Percentiles rank a stretch among this genome's conserved stretches.
phyloP scores from a whole-genome alignment of 2,888 invertebrate species.

The Drosophila gaucha region DNA sequence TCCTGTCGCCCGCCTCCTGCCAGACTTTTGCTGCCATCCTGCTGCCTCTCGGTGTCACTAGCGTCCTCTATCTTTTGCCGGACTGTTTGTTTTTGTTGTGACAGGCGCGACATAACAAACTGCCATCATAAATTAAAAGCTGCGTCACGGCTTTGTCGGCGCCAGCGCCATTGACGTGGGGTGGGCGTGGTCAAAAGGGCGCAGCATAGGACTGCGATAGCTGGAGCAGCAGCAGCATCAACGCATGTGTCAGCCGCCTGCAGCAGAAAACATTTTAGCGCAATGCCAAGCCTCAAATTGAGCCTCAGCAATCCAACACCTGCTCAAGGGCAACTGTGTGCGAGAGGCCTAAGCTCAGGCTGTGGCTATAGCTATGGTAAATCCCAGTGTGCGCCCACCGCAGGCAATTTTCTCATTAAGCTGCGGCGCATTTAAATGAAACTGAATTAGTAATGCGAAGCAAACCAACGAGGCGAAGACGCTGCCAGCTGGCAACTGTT shows the following conservation, averaged over 20 bases:
- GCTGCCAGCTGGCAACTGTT: slow-evolving; percentile 47
- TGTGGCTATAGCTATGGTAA: too few species aligned
- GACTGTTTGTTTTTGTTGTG: slow-evolving; percentile 78
- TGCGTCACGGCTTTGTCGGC: slow-evolving; percentile 71
- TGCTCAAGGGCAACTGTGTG: slow-evolving; percentile 11
- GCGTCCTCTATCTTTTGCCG: slow-evolving; percentile 63
- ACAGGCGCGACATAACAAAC: slow-evolving; percentile 82
- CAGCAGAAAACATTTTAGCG: slow-evolving; percentile 44
- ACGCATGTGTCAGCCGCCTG: slow-evolving; percentile 39
- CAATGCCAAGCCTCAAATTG: slow-evolving; percentile 23
- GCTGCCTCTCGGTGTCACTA: slow-evolving; percentile 29
- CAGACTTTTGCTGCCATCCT: slow-evolving; percentile 5
- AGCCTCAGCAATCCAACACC: slow-evolving; percentile 46
- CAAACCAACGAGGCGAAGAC: slow-evolving; percentile 41
- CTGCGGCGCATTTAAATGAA: slow-evolving; percentile 76
- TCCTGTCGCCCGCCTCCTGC: slow-evolving; percentile 7
- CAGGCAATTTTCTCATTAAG: slow-evolving; percentile 80
- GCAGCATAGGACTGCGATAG: slow-evolving; percentile 27
- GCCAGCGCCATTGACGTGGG: slow-evolving; percentile 10
- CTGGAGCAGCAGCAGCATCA: slow-evolving; percentile 28
- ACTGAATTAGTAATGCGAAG: slow-evolving; percentile 76
- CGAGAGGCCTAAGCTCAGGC: slow-evolving; percentile 16
- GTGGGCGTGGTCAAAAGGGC: slow-evolving; percentile 28
- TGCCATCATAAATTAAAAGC: slow-evolving; percentile 82
- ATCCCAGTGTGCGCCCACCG: slow-evolving; percentile 57